Conservation (phyloP, 2,797 vertebrate genomes). For the Mus spretus region DNA sequence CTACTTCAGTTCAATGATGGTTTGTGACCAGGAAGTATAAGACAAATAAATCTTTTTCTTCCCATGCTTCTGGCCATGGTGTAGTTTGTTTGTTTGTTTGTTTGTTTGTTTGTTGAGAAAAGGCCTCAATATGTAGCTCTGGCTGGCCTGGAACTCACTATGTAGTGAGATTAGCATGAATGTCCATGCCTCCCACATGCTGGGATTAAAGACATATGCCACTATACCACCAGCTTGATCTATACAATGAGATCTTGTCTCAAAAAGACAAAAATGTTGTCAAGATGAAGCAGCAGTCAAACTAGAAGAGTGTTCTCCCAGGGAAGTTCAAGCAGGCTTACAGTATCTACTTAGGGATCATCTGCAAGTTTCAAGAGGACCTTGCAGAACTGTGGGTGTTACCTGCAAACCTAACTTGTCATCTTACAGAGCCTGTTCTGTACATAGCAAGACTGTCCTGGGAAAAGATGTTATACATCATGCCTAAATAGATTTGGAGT, state of each 20-base stretch:
- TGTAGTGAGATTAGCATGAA: background rate
- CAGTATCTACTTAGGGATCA: conserved; percentile 56
- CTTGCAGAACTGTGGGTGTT: background rate
- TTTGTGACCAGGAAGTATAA: background rate
- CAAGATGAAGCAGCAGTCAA: background rate
- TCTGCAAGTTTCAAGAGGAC: conserved; percentile 53
- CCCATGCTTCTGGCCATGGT: background rate
- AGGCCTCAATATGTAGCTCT: background rate
- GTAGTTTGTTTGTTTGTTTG: background rate
- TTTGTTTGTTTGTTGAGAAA: background rate
- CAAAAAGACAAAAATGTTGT: background rate
- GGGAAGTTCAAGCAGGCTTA: conserved; percentile 71
- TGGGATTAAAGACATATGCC: background rate
- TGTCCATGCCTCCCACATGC: background rate
- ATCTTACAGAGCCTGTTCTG: background rate
- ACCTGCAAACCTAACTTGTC: conserved; percentile 13
- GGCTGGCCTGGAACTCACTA: background rate
- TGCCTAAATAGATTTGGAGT: conserved; percentile 24
- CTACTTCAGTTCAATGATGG: background rate
- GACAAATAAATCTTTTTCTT: background rate
- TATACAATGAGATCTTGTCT: background rate
- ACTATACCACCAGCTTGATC: background rate
- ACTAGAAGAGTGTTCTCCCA: background rate
- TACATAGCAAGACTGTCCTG: background rate
- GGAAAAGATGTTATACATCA: background rate